Evolutionary conservation across 2,888 invertebrate genomes (phyloP), one percentile per base, ranked within the genome.

Genomic region (Dolichomitus sp.): DNA sequence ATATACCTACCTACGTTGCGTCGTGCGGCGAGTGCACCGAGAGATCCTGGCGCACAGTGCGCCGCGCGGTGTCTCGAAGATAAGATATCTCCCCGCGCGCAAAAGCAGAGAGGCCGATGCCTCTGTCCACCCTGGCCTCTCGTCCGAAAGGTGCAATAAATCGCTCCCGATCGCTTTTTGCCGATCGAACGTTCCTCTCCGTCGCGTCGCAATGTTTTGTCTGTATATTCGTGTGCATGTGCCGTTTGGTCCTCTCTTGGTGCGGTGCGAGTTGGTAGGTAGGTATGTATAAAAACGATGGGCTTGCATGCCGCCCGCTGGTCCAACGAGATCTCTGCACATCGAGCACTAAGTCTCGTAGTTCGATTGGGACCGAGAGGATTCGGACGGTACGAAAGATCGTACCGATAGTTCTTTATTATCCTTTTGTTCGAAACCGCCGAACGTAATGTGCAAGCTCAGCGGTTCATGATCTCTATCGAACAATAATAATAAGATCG

Each of bases 161-260:
- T 93, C 92, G 92, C 92, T 89, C 89, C 88, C 81, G 87, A 92
- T 93, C 91, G 90, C 90, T 91, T 92, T 91, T 91, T 92, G 88
- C 90, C 91, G 90, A 92, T 93, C 91, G 88, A 85, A 78, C 82
- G 85, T 87, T 80, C 80, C 76, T 73, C 50, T 37, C 48, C 68
- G 68, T 77, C 73, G 80, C 83, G 80, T 80, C 80, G 82, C 77
- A 27, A 19, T 57, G 73, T 78, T 69, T 80, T 40, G 40, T 70
- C 65, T 40, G 66, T 42, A 68, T 33, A 48, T 42, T 40, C 63
- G n/a, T 70, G 59, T 17, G 77, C 69, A 54, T 17, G 57, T 57
- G 61, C 68, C 66, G 27, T 0, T 40, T 4, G 61, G 61, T 40
- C 61, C 37, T 37, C 19, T 59, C 19, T 42, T 59, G 57, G 40